These are phyloP conservation scores for Phoeniculus purpureus DNA, from an alignment of 2,797 vertebrate species.

Conservation along the genomic window DNA sequence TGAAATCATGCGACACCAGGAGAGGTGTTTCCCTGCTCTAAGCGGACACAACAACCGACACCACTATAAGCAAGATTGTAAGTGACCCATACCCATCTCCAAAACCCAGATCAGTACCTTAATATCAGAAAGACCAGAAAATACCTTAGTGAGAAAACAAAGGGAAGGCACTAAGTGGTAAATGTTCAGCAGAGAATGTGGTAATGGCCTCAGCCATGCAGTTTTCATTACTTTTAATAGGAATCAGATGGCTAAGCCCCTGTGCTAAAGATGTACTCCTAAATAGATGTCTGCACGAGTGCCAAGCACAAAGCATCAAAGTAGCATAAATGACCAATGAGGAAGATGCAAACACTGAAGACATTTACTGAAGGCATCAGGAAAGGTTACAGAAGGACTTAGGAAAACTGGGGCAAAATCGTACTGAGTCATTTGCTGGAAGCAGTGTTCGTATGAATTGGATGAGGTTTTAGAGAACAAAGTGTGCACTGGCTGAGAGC, in stretches of 20 bases:
- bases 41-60: neutral
- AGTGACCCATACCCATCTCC: neutral
- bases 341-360: neutral
- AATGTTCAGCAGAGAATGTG: conserved; percentile 15
- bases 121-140: conserved; percentile 19
- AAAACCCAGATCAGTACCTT: neutral
- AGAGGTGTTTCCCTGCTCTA: neutral
- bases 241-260: conserved; percentile 61
- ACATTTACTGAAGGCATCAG: neutral
- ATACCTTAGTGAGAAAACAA: conserved; percentile 34
- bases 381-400: conserved; percentile 3
- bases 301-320: conserved; percentile 22
- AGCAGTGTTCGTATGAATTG: neutral
- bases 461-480: neutral
- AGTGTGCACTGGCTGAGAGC: neutral
- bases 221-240: conserved; percentile 61
- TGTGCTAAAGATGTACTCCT: conserved; percentile 47
- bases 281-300: conserved; percentile 17
- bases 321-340: neutral
- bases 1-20: neutral
- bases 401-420: neutral
- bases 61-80: neutral
- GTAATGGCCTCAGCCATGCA: conserved; percentile 53
- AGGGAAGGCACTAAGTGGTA: conserved; percentile 3
- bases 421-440: neutral